These are phyloP conservation scores for Speoplatyrhinus poulsoni DNA, from an alignment of 2,113 vertebrate species.

Conservation along the genomic window DNA sequence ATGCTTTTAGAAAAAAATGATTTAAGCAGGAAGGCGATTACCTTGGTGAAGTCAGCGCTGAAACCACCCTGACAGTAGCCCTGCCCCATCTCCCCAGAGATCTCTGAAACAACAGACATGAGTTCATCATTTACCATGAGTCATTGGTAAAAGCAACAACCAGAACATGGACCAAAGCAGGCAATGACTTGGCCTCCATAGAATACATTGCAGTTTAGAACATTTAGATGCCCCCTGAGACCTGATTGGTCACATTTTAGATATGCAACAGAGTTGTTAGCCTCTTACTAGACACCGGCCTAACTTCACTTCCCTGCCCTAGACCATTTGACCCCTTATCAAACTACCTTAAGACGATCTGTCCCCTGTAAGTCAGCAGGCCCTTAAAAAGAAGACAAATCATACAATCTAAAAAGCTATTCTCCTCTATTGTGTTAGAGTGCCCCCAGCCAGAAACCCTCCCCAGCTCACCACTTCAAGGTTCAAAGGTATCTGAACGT, in stretches of 20 bases:
- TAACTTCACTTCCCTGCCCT: neutral
- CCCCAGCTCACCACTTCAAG: too few relatives aligned
- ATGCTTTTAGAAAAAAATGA: neutral
- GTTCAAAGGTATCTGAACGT: too few relatives aligned
- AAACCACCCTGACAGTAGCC: slow-evolving; percentile 93
- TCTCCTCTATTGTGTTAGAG: too few relatives aligned
- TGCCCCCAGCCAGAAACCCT: too few relatives aligned
- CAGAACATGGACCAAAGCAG: neutral
- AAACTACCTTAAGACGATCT: slow-evolving; percentile 3
- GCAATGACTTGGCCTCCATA: neutral
- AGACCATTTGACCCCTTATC: slow-evolving; percentile 8
- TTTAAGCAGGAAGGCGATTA: slow-evolving; percentile 45
- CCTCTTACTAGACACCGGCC: slow-evolving; percentile 7
- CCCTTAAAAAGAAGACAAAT: neutral
- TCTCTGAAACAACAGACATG: slow-evolving; percentile 68
- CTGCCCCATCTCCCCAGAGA: slow-evolving; percentile 72
- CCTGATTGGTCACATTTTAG: neutral
- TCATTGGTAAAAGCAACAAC: too few relatives aligned
- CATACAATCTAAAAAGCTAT: too few relatives aligned
- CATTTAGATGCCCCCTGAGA: too few relatives aligned
- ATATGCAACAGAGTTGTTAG: neutral
- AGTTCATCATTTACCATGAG: neutral
- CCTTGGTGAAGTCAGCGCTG: slow-evolving; percentile 90
- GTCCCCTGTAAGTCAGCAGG: slow-evolving; percentile 1
- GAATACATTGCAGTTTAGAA: neutral